Conservation (phyloP, 2,888 invertebrate genomes). For the Cheilosia scutellata region DNA sequence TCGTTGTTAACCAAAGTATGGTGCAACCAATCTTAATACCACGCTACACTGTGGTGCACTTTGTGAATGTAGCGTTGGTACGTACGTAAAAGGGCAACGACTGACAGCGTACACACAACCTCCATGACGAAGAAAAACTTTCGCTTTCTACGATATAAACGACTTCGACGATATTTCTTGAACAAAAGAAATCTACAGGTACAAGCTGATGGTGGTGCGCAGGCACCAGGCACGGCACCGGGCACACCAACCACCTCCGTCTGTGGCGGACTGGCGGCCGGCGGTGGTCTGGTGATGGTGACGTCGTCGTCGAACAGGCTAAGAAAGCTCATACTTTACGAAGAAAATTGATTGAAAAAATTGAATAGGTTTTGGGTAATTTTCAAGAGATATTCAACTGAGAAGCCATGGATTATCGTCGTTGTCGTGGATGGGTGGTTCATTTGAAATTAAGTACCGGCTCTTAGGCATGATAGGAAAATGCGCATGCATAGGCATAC, state of each 20-base stretch:
- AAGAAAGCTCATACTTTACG: constrained; percentile 2
- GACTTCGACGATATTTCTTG: constrained; percentile 22
- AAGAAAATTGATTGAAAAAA: constrained; percentile 29
- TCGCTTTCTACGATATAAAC: constrained; percentile 56
- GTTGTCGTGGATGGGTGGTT: constrained; percentile 46
- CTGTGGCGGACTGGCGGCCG: neutral
- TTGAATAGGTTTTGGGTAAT: constrained; percentile 20
- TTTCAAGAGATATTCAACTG: constrained; percentile 26
- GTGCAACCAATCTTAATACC: constrained; percentile 50
- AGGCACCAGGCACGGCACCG: neutral
- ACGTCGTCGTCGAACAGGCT: neutral
- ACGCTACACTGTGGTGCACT: constrained; percentile 53
- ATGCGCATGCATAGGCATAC: neutral
- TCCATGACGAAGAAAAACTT: constrained; percentile 60
- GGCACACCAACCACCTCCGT: neutral
- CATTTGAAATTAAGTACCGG: constrained; percentile 22
- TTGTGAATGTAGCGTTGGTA: constrained; percentile 57
- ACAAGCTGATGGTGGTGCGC: neutral
- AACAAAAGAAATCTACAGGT: constrained; percentile 54
- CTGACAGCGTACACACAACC: constrained; percentile 17
- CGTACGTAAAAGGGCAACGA: constrained; percentile 74
- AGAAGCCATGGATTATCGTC: constrained; percentile 30
- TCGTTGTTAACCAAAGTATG: constrained; percentile 41
- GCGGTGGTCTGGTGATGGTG: neutral
- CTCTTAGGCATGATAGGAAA: constrained; percentile 36